Percentiles rank a stretch among this genome's conserved stretches.
These are phyloP conservation scores for Ophioninae sp. DNA, from an alignment of 2,888 invertebrate species.

Conservation along the genomic window DNA sequence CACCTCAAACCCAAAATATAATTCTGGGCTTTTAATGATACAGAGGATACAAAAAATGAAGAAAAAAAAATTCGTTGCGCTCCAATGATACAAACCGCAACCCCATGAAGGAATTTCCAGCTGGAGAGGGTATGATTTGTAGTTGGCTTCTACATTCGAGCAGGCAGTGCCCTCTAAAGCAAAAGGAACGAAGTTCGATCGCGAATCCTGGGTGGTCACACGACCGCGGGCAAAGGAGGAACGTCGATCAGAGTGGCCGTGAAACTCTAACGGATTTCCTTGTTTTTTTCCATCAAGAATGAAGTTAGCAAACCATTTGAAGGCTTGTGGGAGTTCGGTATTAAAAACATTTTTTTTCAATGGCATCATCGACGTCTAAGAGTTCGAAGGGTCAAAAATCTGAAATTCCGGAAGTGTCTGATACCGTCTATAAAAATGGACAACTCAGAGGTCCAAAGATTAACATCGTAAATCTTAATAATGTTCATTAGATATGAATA, in stretches of 20 bases:
- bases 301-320: not conserved
- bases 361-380: slow-evolving; percentile 26
- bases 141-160: not conserved
- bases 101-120: not conserved
- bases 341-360: not conserved
- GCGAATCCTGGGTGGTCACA: slow-evolving; percentile 36
- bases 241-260: slow-evolving; percentile 8
- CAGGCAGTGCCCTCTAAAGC: slow-evolving; percentile 42
- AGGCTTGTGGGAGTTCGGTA: not conserved
- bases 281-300: not conserved
- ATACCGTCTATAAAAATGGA: slow-evolving; percentile 3
- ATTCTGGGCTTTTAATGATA: no score
- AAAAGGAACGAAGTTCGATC: slow-evolving; percentile 27
- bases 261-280: slow-evolving; percentile 3
- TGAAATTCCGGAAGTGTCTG: slow-evolving; percentile 13
- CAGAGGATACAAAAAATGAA: no score
- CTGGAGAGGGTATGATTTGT: not conserved
- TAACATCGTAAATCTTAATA: slow-evolving; percentile 20
- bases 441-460: slow-evolving; percentile 5
- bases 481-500: not conserved
- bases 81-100: no score
- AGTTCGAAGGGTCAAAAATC: slow-evolving; percentile 30
- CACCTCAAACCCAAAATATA: no score
- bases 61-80: no score
- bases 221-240: not conserved